Percentiles rank a stretch among this genome's conserved stretches.
Evolutionary conservation across 2,888 invertebrate genomes (phyloP).

Genomic region (Choreutis nemorana): DNA sequence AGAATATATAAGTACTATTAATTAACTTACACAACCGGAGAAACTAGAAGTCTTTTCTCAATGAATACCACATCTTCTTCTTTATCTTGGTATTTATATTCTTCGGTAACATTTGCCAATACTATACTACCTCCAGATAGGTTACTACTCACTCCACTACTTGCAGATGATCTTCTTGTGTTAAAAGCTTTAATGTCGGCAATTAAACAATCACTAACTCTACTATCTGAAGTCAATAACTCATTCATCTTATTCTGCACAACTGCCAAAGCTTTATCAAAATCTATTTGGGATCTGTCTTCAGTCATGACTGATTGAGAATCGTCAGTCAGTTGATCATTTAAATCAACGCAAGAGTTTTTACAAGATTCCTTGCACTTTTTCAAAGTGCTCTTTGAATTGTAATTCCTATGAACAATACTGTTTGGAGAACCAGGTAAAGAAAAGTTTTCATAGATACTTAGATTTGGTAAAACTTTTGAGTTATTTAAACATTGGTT

Average conservation of each 20-base stretch:
- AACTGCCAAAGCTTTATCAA: conserved; percentile 40
- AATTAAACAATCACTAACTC: conserved; percentile 14
- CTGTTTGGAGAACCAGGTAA: conserved; percentile 46
- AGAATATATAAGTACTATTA: background rate
- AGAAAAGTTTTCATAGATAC: conserved; percentile 50
- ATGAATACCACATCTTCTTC: conserved; percentile 75
- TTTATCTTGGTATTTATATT: conserved; percentile 78
- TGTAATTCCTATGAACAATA: conserved; percentile 46
- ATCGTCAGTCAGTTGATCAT: conserved; percentile 13
- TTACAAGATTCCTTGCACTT: conserved; percentile 16
- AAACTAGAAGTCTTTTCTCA: conserved; percentile 68
- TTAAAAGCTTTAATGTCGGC: conserved; percentile 24
- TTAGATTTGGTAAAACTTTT: conserved; percentile 17
- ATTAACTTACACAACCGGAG: conserved; percentile 59
- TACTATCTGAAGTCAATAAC: conserved; percentile 29
- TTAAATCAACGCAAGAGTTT: conserved; percentile 11
- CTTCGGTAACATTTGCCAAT: conserved; percentile 71
- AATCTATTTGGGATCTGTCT: conserved; percentile 21
- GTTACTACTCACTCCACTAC: conserved; percentile 52
- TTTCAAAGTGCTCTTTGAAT: conserved; percentile 37
- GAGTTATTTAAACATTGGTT: no score
- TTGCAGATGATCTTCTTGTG: conserved; percentile 50
- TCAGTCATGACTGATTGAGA: conserved; percentile 20
- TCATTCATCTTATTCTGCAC: conserved; percentile 52
- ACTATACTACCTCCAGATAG: conserved; percentile 49